Evolutionary conservation across 2,888 invertebrate species (phyloP).

Genomic region (Ceramica pisi): DNA sequence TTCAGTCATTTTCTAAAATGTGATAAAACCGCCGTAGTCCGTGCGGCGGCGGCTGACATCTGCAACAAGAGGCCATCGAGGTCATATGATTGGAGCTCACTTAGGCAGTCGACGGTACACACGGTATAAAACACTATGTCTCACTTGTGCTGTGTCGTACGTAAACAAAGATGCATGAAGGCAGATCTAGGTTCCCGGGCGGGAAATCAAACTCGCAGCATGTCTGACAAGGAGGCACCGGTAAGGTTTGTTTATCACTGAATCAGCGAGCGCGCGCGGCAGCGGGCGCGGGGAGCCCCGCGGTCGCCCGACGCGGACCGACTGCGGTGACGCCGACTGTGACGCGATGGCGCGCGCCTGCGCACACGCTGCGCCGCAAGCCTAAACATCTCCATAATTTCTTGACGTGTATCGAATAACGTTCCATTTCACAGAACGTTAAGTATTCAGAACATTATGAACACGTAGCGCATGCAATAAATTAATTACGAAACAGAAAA

Average conservation of each 20-base stretch:
- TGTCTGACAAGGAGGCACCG: slow-evolving; percentile 81
- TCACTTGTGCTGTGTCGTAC: slow-evolving; percentile 85
- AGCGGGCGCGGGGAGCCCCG: slow-evolving; percentile 65
- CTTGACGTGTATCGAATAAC: slow-evolving; percentile 67
- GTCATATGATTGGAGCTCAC: slow-evolving; percentile 80
- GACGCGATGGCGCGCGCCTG: slow-evolving; percentile 68
- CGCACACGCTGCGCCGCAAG: slow-evolving; percentile 60
- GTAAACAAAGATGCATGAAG: slow-evolving; percentile 86
- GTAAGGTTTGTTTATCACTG: slow-evolving; percentile 86
- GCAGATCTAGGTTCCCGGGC: slow-evolving; percentile 77
- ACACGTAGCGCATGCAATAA: slow-evolving; percentile 33
- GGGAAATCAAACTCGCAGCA: slow-evolving; percentile 82
- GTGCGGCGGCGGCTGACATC: slow-evolving; percentile 89
- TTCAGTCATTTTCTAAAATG: slow-evolving; percentile 90
- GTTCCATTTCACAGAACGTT: slow-evolving; percentile 64
- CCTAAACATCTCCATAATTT: slow-evolving; percentile 59
- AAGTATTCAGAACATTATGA: slow-evolving; percentile 30
- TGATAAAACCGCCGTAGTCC: slow-evolving; percentile 89
- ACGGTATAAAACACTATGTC: slow-evolving; percentile 64
- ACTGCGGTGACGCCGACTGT: slow-evolving; percentile 57
- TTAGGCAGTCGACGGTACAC: slow-evolving; percentile 55
- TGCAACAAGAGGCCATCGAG: slow-evolving; percentile 86
- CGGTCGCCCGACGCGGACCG: slow-evolving; percentile 51
- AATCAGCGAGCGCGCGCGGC: slow-evolving; percentile 72
- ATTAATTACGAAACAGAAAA: slow-evolving; percentile 29